Evolutionary conservation across 2,113 vertebrate genomes (phyloP).

Genomic region (Helogale parvula): DNA sequence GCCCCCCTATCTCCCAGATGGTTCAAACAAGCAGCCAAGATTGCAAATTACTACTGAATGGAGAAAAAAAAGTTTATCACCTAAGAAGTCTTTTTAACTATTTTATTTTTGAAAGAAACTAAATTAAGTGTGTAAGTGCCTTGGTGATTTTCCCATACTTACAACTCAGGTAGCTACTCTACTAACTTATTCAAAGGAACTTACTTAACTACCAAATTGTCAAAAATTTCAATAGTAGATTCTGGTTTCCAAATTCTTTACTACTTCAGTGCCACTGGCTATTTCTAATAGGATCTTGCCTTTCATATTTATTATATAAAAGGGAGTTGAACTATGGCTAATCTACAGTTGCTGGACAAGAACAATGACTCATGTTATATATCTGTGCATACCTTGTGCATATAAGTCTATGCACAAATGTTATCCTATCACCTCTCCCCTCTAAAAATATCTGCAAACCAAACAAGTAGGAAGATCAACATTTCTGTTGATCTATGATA

Average conservation of each 20-base stretch:
- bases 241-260: not conserved
- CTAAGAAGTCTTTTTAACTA: not conserved
- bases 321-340: not conserved
- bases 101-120: constrained; percentile 30
- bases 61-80: not conserved
- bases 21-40: not conserved
- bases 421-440: not conserved
- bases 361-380: constrained; percentile 1
- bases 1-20: not conserved
- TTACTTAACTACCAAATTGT: constrained; percentile 14
- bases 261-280: not conserved
- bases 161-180: not conserved
- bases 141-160: constrained; percentile 17
- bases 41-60: not conserved
- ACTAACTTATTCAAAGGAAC: constrained; percentile 20
- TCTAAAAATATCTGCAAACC: not conserved
- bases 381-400: not conserved
- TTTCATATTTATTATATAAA: constrained; percentile 48
- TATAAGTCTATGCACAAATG: not conserved
- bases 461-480: constrained; percentile 43
- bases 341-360: constrained; percentile 1
- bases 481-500: constrained; percentile 28
- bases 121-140: not conserved
- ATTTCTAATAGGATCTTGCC: constrained; percentile 18
- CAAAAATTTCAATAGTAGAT: constrained; percentile 41